Evolutionary conservation across 2,888 invertebrate genomes (phyloP).

Genomic region (Eupithecia tripunctaria): DNA sequence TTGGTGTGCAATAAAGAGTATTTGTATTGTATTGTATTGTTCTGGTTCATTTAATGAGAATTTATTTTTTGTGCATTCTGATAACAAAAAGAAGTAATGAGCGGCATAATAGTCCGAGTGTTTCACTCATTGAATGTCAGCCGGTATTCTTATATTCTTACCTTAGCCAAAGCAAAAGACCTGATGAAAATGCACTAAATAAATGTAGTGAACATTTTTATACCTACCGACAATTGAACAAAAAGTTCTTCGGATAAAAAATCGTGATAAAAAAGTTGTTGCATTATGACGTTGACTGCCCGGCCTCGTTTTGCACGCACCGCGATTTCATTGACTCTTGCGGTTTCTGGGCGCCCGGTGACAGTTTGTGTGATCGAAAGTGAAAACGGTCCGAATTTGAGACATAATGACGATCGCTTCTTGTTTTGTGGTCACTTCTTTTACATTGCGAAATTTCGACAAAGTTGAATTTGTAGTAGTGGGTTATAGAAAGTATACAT

Average conservation of each 20-base stretch:
- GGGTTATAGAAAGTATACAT: neutral
- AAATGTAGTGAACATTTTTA: neutral
- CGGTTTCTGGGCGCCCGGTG: constrained; percentile 77
- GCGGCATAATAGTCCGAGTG: neutral
- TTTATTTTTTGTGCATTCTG: neutral
- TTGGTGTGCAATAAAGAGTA: too few relatives aligned
- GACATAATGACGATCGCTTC: constrained; percentile 38
- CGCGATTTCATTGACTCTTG: constrained; percentile 81
- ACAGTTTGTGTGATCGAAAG: constrained; percentile 74
- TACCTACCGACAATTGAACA: neutral
- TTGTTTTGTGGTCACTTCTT: constrained; percentile 28
- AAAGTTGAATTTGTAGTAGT: neutral
- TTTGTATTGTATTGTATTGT: too few relatives aligned
- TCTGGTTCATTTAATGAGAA: too few relatives aligned
- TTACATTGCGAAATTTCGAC: neutral
- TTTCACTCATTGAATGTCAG: neutral
- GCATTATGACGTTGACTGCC: constrained; percentile 34
- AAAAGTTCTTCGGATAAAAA: neutral
- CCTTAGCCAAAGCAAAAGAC: neutral
- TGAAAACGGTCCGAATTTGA: constrained; percentile 64
- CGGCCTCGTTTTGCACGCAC: constrained; percentile 67
- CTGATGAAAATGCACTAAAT: neutral
- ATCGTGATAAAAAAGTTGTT: neutral
- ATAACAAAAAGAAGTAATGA: neutral
- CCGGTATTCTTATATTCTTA: neutral